Evolutionary conservation across 2,113 vertebrate species (phyloP).

Genomic region (Eretmochelys imbricata): DNA sequence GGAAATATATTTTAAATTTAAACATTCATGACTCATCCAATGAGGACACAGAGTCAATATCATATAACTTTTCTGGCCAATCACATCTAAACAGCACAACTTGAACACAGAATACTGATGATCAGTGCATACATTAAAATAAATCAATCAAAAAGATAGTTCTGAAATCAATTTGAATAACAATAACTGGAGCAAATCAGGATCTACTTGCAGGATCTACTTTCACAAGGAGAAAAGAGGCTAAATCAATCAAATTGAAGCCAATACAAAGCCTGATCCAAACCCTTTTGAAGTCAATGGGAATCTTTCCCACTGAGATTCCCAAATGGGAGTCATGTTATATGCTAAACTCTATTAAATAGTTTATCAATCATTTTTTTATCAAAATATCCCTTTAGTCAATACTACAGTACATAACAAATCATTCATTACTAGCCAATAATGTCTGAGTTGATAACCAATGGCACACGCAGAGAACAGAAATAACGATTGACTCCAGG

Average conservation of each 20-base stretch:
- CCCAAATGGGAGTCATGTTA: not conserved
- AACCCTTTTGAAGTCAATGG: not conserved
- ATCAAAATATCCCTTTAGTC: not conserved
- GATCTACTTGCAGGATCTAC: rapidly evolving
- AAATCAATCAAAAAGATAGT: not conserved
- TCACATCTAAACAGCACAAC: not conserved
- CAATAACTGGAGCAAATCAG: not conserved
- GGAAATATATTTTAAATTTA: not conserved
- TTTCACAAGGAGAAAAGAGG: not conserved
- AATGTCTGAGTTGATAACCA: not conserved
- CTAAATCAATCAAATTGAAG: not conserved
- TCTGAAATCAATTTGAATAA: not conserved
- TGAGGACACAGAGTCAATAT: not conserved
- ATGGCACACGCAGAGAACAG: not conserved
- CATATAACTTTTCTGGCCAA: not conserved
- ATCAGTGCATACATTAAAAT: not conserved
- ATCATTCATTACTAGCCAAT: not conserved
- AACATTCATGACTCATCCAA: not conserved
- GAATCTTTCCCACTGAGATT: not conserved
- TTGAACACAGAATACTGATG: not conserved
- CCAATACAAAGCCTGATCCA: rapidly evolving
- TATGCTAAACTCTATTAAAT: not conserved
- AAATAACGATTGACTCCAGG: not conserved
- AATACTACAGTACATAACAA: not conserved
- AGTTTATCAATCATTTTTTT: not conserved